Conservation (phyloP, 1,140 invertebrate species). For the Macrobrachium nipponense region DNA sequence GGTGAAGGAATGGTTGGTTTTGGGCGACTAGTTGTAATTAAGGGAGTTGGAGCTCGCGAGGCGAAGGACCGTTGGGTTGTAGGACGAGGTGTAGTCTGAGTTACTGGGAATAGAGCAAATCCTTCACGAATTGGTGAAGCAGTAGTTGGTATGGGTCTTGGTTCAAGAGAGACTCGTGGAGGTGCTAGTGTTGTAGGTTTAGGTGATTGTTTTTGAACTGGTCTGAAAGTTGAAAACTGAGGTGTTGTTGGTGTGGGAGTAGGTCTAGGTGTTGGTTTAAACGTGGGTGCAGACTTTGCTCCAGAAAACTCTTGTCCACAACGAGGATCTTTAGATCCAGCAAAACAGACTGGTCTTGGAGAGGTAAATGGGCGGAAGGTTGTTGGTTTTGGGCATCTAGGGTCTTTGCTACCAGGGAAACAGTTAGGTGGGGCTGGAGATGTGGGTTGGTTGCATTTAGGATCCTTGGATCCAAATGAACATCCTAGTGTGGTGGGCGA, state of each 20-base stretch:
- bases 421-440: not conserved
- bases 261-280: slow-evolving; percentile 1
- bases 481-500: not conserved
- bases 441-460: not conserved
- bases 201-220: not conserved
- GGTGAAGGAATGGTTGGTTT: slow-evolving; percentile 35
- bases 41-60: not conserved
- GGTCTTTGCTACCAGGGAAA: too few species aligned
- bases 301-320: slow-evolving; percentile 14
- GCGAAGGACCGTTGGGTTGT: slow-evolving; percentile 32
- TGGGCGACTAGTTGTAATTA: slow-evolving; percentile 11
- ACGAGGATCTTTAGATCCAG: slow-evolving; percentile 45
- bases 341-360: not conserved
- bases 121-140: slow-evolving; percentile 64
- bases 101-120: slow-evolving; percentile 50
- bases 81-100: slow-evolving; percentile 42
- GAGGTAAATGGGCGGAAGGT: not conserved
- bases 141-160: slow-evolving; percentile 65
- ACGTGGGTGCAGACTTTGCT: slow-evolving; percentile 19
- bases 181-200: slow-evolving; percentile 26
- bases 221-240: not conserved
- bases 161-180: slow-evolving; percentile 4
- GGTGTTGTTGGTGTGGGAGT: not conserved
- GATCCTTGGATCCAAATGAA: not conserved
- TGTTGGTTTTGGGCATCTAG: not conserved